These are phyloP conservation scores for Echinometra lucunter DNA, from an alignment of 53 echinoderm and acorn worm species.

Conservation along the genomic window DNA sequence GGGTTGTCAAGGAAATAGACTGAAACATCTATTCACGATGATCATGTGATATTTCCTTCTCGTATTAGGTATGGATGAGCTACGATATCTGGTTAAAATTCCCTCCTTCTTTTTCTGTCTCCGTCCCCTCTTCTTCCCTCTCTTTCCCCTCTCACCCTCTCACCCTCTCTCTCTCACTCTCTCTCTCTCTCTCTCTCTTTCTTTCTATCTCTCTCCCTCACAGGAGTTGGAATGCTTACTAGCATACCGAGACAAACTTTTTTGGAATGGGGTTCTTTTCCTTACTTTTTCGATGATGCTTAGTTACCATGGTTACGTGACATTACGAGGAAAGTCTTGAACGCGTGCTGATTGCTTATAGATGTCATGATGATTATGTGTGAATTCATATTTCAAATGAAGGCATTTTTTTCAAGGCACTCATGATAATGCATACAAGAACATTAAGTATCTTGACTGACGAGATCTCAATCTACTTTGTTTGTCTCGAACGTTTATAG, in stretches of 20 bases:
- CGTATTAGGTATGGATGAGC: not conserved
- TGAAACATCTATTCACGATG: not conserved
- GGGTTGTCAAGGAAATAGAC: constrained; percentile 39
- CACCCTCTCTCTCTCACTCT: no score
- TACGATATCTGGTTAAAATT: not conserved
- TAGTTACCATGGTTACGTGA: no score
- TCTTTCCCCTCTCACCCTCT: no score
- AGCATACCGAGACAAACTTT: not conserved
- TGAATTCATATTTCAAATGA: not conserved
- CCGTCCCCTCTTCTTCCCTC: no score
- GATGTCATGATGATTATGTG: not conserved
- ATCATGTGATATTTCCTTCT: constrained; percentile 45
- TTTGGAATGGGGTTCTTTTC: not conserved
- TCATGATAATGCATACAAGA: not conserved
- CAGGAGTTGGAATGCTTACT: not conserved
- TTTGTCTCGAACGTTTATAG: no score
- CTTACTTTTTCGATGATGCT: not conserved
- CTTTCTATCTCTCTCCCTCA: no score
- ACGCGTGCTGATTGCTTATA: not conserved
- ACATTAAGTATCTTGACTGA: no score
- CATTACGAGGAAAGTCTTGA: not conserved
- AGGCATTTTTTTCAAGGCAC: not conserved
- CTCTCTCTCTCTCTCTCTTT: no score
- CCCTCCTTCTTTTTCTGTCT: no score
- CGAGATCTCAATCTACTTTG: no score